Evolutionary conservation across 2,113 vertebrate species (phyloP).

Genomic region (Esox niger): DNA sequence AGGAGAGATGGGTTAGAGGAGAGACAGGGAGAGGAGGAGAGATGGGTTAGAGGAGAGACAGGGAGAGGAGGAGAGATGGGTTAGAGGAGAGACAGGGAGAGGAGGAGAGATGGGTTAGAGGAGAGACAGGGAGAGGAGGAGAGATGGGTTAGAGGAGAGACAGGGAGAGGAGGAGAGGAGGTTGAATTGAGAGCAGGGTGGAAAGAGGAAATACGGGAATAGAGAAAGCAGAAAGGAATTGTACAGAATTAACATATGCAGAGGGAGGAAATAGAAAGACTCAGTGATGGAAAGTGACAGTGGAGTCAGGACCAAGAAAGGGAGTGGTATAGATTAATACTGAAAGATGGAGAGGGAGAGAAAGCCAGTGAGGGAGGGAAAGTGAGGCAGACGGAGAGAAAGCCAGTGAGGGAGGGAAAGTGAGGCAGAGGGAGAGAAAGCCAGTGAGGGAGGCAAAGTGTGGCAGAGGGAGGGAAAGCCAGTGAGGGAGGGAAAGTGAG

Average conservation of each 20-base stretch:
- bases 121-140: background rate
- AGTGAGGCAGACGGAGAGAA: background rate
- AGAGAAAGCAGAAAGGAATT: no score
- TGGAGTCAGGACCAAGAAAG: background rate
- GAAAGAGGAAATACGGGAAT: no score
- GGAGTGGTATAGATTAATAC: background rate
- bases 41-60: no score
- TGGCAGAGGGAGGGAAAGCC: background rate
- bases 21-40: no score
- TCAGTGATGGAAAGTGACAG: background rate
- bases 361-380: background rate
- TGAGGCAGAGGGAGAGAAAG: background rate
- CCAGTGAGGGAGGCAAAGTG: background rate
- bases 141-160: no score
- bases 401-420: background rate
- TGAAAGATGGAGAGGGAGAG: background rate
- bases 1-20: no score
- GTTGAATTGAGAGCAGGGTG: no score
- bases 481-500: background rate
- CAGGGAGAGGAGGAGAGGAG: no score
- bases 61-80: no score
- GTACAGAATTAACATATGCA: no score
- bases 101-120: no score
- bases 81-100: slow-evolving; percentile 33
- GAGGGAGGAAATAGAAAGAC: no score